Evolutionary conservation across 1,140 invertebrate species (phyloP).

Genomic region (Coptotermes formosanus): DNA sequence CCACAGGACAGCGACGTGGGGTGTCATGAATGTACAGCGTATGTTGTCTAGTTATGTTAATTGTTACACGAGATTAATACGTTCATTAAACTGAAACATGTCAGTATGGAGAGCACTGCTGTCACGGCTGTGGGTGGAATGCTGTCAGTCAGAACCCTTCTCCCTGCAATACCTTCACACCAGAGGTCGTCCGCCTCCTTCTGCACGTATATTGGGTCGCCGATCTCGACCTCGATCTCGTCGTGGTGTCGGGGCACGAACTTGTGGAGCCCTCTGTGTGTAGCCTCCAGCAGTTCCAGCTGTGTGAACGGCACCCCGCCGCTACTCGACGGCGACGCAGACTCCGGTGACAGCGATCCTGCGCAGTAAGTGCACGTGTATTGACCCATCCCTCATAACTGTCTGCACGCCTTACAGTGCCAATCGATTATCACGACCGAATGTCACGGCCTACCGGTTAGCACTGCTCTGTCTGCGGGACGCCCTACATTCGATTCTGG

Average conservation of each 20-base stretch:
- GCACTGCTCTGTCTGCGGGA: too few species aligned
- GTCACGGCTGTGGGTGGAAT: background rate
- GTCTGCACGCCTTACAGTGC: too few species aligned
- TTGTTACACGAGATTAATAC: too few species aligned
- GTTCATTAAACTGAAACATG: background rate
- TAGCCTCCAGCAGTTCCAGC: constrained; percentile 87
- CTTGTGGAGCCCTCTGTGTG: constrained; percentile 91
- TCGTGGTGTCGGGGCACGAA: constrained; percentile 93
- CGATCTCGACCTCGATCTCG: constrained; percentile 95
- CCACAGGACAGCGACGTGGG: too few species aligned
- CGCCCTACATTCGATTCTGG: too few species aligned
- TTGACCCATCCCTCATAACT: background rate
- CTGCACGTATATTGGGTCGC: constrained; percentile 95
- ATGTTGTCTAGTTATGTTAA: too few species aligned
- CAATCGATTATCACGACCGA: too few species aligned
- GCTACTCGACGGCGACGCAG: constrained; percentile 54
- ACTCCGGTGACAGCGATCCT: constrained; percentile 43
- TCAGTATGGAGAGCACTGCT: background rate
- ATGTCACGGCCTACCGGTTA: too few species aligned
- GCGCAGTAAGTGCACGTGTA: background rate
- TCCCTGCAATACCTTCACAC: constrained; percentile 77
- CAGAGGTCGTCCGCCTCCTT: constrained; percentile 95
- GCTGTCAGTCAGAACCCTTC: background rate
- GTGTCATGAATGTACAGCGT: too few species aligned
- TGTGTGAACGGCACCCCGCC: constrained; percentile 74